Percentiles rank a stretch among this genome's conserved stretches.
Evolutionary conservation across 2,113 vertebrate species (phyloP).

Genomic region (Sinocyclocheilus anophthalmus): DNA sequence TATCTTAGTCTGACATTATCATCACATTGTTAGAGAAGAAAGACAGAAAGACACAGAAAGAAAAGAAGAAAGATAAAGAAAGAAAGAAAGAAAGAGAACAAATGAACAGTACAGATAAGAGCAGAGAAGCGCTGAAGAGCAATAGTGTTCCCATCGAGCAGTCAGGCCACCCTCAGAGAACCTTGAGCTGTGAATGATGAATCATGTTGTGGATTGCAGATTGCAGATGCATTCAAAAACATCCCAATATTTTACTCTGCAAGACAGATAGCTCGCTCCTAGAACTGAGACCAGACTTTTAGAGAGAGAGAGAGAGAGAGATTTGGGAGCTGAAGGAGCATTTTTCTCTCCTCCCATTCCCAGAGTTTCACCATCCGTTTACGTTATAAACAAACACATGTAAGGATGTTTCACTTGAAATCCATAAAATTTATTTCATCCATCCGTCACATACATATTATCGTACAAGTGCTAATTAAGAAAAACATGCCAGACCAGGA

Average conservation of each 20-base stretch:
- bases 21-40: neutral
- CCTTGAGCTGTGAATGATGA: slow-evolving; percentile 50
- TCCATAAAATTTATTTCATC: neutral
- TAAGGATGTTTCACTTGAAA: slow-evolving; percentile 23
- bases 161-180: slow-evolving; percentile 51
- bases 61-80: neutral
- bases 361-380: slow-evolving; percentile 45
- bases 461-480: slow-evolving; percentile 49
- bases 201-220: slow-evolving; percentile 35
- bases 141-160: neutral
- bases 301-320: slow-evolving; percentile 27
- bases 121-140: slow-evolving; percentile 9
- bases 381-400: slow-evolving; percentile 17
- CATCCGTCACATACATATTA: neutral
- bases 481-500: slow-evolving; percentile 46
- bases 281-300: slow-evolving; percentile 37
- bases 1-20: neutral
- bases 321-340: slow-evolving; percentile 17
- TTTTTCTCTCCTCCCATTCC: slow-evolving; percentile 45
- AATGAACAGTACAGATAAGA: neutral
- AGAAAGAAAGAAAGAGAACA: neutral
- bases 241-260: slow-evolving; percentile 48
- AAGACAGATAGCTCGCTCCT: slow-evolving; percentile 44
- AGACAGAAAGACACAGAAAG: neutral
- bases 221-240: slow-evolving; percentile 48